Evolutionary conservation across 2,888 invertebrate species (phyloP), one percentile per base, ranked within the genome.

Genomic region (Loripinus fragilis): DNA sequence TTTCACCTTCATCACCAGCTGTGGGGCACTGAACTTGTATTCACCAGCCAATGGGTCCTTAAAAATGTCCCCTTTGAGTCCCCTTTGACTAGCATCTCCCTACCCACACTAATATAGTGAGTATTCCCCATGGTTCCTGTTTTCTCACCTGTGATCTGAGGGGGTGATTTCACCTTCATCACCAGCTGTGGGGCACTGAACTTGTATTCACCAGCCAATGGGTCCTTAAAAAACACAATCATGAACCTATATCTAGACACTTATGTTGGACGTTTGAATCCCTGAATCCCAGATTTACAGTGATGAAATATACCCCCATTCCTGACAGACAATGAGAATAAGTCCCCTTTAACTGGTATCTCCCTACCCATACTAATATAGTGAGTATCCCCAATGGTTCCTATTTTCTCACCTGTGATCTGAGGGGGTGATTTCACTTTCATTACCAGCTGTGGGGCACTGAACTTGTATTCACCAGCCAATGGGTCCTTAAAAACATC

Each of bases 121-220:
- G n/a, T n/a, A n/a, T n/a, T n/a, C n/a, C n/a, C n/a, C n/a, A n/a
- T n/a, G n/a, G n/a, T 82, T n/a, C n/a, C n/a, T n/a, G n/a, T n/a
- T n/a, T n/a, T n/a, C n/a, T n/a, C n/a, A 89, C 90, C 88, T 82
- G 86, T 75, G 3, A 86, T 67, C 28, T 75, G 64, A n/a, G 84
- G 75, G 1, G 89, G 88, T 25, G 87, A 87, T 74, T 87, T 88
- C 28, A 90, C 82, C 48, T 89, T 91, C 71, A 91, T 83, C 25
- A 91, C 83, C 10, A 88, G 70, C 20, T 85, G 78, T 3, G 89
- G 85, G 0, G 84, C 66, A 3, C 86, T 83, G 79, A 91, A 90
- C 76, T 90, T 90, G 78, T 74, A 83, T 23, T 83, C 84, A 23
- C 84, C 81, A 42, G 81, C 79, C 42, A 84, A 48, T 2, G 83